A percentile compares a stretch with the other conserved stretches of the same genome.
phyloP scores from a whole-genome alignment of 2,888 invertebrate genomes.

The Tethea ocularis region DNA sequence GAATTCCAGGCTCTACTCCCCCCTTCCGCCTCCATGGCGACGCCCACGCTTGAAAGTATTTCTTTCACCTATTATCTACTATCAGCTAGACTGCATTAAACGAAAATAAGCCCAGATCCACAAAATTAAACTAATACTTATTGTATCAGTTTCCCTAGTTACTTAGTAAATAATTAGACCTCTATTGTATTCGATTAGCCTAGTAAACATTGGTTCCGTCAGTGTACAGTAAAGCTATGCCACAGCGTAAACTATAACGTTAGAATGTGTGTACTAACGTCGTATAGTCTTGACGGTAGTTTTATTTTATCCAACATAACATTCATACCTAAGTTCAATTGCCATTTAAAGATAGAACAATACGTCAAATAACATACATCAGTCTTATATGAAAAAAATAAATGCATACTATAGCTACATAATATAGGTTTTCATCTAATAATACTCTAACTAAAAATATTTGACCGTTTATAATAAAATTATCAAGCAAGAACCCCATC shows the following conservation, averaged over 20 bases:
- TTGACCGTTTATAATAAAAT: neutral
- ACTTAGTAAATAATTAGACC: slow-evolving; percentile 64
- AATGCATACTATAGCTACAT: neutral
- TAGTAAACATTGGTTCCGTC: slow-evolving; percentile 77
- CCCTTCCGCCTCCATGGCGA: no score
- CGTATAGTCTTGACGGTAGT: neutral
- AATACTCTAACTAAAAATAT: neutral
- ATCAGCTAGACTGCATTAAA: slow-evolving; percentile 47
- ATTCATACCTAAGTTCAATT: neutral
- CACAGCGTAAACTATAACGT: slow-evolving; percentile 45
- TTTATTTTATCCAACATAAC: neutral
- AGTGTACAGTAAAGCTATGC: slow-evolving; percentile 44
- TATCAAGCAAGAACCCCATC: neutral
- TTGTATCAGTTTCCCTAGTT: slow-evolving; percentile 40
- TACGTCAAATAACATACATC: neutral
- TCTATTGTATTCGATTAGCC: slow-evolving; percentile 60
- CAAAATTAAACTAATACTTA: slow-evolving; percentile 55
- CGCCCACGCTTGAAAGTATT: no score
- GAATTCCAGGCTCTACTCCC: no score
- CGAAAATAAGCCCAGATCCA: slow-evolving; percentile 56
- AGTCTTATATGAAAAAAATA: slow-evolving; percentile 9
- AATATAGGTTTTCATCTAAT: neutral
- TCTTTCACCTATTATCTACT: slow-evolving; percentile 41
- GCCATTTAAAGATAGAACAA: neutral
- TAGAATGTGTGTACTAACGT: neutral